Evolutionary conservation across 2,113 vertebrate genomes (phyloP).

Genomic region (Danio rerio): GRCz12tu NC_133189.1:42584001-42584500

Average conservation of each 20-base stretch:
- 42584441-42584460: background rate
- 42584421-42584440: background rate
- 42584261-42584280: background rate
- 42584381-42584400: background rate
- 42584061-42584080: slow-evolving; percentile 39
- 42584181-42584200: slow-evolving; percentile 19
- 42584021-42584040: slow-evolving; percentile 72
- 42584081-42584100: slow-evolving; percentile 26
- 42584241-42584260: slow-evolving; percentile 3
- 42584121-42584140: slow-evolving; percentile 12
- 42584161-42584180: slow-evolving; percentile 14
- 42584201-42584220: slow-evolving; percentile 1
- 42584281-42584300: background rate
- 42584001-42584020: slow-evolving; percentile 60
- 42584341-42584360: background rate
- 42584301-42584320: background rate
- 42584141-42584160: background rate
- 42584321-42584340: background rate
- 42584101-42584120: background rate
- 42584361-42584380: background rate
- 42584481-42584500: background rate
- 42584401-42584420: background rate
- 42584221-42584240: slow-evolving; percentile 24
- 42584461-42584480: background rate
- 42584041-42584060: slow-evolving; percentile 48